Evolutionary conservation across 1,140 invertebrate species (phyloP).

Genomic region (Rhopalosiphum maidis): DNA sequence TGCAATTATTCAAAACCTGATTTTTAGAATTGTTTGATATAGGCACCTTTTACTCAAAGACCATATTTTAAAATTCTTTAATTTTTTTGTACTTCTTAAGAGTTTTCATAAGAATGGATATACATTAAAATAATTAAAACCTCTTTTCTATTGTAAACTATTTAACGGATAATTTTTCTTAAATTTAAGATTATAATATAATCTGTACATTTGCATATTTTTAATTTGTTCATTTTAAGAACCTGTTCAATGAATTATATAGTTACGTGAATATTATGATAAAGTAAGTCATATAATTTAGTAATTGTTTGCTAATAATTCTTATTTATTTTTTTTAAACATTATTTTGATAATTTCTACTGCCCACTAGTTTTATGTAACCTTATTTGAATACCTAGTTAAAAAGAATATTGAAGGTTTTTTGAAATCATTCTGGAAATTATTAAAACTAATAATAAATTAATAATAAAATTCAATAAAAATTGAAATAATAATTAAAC

Average conservation of each 20-base stretch:
- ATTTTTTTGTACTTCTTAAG: too few relatives aligned
- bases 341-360: background rate
- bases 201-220: too few relatives aligned
- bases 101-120: too few relatives aligned
- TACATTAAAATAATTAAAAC: too few relatives aligned
- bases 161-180: too few relatives aligned
- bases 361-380: background rate
- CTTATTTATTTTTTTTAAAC: background rate
- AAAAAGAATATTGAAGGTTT: background rate
- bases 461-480: background rate
- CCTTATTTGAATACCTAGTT: background rate
- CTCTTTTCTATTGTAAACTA: too few relatives aligned
- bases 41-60: too few relatives aligned
- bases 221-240: background rate
- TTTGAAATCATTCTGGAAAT: background rate
- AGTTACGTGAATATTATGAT: background rate
- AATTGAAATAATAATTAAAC: background rate
- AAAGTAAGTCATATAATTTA: background rate
- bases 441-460: background rate
- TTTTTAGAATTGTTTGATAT: too few relatives aligned
- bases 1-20: too few relatives aligned
- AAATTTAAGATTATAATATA: too few relatives aligned
- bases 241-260: background rate
- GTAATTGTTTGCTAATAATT: background rate
- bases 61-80: too few relatives aligned